These are phyloP conservation scores for Rutilus rutilus DNA, from an alignment of 2,113 vertebrate species.

Conservation along the genomic window DNA sequence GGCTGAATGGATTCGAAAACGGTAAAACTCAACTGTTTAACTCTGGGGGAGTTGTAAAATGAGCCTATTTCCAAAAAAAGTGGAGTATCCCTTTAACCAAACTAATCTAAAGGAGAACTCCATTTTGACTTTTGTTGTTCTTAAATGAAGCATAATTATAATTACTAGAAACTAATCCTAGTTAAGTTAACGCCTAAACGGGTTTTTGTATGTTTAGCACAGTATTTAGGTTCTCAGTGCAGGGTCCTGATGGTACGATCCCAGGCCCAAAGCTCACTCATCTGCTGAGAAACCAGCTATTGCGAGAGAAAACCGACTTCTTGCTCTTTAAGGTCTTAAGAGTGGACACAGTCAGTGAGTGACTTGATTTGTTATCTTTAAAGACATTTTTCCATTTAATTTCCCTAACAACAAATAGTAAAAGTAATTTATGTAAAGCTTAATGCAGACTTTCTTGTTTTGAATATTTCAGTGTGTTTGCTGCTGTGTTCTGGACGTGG, in stretches of 20 bases:
- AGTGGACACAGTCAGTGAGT: conserved; percentile 85
- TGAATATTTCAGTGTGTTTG: conserved; percentile 78
- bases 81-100: no score
- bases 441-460: background rate
- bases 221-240: conserved; percentile 81
- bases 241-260: conserved; percentile 73
- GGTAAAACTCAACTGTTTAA: no score
- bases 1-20: no score
- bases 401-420: background rate
- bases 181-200: background rate
- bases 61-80: no score
- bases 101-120: background rate
- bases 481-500: conserved; percentile 86
- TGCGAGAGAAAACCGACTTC: conserved; percentile 83
- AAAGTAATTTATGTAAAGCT: background rate
- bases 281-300: conserved; percentile 79
- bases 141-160: background rate
- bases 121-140: background rate
- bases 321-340: conserved; percentile 88
- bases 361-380: background rate
- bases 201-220: conserved; percentile 76
- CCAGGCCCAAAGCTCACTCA: conserved; percentile 77
- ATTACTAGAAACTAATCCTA: background rate
- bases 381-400: background rate
- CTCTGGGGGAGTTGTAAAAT: no score